These are phyloP conservation scores for Aegithalos caudatus DNA, from an alignment of 2,113 vertebrate species.

Conservation along the genomic window DNA sequence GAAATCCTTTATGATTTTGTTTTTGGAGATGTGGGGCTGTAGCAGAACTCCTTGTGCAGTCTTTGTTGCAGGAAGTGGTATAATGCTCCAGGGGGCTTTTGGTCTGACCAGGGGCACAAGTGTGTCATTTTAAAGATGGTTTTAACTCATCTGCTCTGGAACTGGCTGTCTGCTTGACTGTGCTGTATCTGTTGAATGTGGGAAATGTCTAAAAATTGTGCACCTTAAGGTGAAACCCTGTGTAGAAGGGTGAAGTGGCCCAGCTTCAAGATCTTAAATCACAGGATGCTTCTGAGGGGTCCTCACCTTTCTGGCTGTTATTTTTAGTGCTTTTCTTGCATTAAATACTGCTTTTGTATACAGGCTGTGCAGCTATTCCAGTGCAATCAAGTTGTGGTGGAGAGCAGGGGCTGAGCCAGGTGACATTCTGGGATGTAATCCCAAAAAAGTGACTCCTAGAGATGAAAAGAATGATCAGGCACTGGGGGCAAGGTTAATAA, in stretches of 20 bases:
- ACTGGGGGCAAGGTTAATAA: background rate
- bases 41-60: background rate
- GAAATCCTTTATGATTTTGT: accelerated
- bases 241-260: background rate
- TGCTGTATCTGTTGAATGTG: background rate
- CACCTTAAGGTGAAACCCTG: background rate
- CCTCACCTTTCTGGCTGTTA: background rate
- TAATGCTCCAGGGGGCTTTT: accelerated
- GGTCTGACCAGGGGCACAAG: accelerated
- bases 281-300: background rate
- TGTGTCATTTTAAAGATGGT: background rate
- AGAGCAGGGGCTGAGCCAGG: background rate
- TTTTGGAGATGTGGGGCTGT: background rate
- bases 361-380: background rate
- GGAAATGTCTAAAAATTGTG: background rate
- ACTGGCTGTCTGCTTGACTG: accelerated
- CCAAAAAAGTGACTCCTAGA: background rate
- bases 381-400: accelerated
- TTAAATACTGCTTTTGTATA: background rate
- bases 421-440: accelerated
- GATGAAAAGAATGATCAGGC: background rate
- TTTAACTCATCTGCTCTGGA: background rate
- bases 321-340: background rate
- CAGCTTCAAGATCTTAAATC: background rate
- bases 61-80: background rate